Evolutionary conservation across 1,140 invertebrate species (phyloP).

Genomic region (Psix sp.): DNA sequence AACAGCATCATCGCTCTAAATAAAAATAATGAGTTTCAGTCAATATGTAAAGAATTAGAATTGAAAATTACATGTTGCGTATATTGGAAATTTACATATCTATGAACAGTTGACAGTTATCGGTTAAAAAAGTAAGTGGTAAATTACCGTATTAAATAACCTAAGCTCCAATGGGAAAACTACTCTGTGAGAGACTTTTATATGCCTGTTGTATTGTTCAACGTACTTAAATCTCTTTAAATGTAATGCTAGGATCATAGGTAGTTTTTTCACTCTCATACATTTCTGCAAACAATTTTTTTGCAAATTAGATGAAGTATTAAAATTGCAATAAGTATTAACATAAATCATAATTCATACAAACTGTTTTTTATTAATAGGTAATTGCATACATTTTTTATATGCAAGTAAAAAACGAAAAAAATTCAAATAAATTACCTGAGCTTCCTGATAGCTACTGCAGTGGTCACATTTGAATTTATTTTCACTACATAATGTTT

Average conservation of each 20-base stretch:
- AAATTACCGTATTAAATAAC: constrained; percentile 96
- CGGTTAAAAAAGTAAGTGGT: not conserved
- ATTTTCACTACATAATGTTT: constrained; percentile 99
- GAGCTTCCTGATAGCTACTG: constrained; percentile 99
- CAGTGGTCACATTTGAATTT: constrained; percentile 99
- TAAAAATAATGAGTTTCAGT: constrained; percentile 1
- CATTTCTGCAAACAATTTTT: constrained; percentile 86
- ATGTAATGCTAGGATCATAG: constrained; percentile 97
- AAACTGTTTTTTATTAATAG: no score
- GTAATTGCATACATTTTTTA: no score
- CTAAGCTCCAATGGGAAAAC: constrained; percentile 98
- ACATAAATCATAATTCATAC: no score
- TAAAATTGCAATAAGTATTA: no score
- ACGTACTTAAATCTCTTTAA: constrained; percentile 99
- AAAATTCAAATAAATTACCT: constrained; percentile 77
- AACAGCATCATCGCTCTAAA: constrained; percentile 95
- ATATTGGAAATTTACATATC: no score
- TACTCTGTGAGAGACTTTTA: constrained; percentile 99
- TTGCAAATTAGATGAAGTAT: no score
- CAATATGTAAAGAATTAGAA: constrained; percentile 8
- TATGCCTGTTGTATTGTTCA: constrained; percentile 98
- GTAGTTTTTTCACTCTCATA: constrained; percentile 98
- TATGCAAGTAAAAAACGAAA: not conserved
- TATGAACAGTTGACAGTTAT: no score
- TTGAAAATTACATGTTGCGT: no score